Evolutionary conservation across 1,140 invertebrate species (phyloP).

Genomic region (Pseudoatta argentina): DNA sequence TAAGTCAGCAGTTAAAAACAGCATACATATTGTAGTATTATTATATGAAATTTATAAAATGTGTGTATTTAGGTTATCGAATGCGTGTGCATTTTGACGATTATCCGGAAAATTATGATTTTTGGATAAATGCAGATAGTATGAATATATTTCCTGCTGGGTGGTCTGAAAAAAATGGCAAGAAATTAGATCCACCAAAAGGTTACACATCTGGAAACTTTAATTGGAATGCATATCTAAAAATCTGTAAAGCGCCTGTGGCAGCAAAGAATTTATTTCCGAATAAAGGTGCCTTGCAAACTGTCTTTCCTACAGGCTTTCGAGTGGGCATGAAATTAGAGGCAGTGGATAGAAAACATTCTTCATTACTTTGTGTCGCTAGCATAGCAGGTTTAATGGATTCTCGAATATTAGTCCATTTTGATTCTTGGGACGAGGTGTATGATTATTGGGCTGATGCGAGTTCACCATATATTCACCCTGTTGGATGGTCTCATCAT

Average conservation of each 20-base stretch:
- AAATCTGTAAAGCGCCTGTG: constrained; percentile 91
- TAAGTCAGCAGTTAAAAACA: constrained; percentile 61
- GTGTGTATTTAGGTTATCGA: constrained; percentile 88
- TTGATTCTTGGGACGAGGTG: constrained; percentile 97
- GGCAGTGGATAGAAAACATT: constrained; percentile 97
- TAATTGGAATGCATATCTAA: constrained; percentile 95
- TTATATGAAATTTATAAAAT: background rate
- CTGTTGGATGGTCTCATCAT: constrained; percentile 96
- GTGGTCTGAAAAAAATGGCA: constrained; percentile 95
- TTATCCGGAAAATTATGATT: constrained; percentile 95
- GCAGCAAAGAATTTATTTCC: constrained; percentile 93
- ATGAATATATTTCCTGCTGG: constrained; percentile 96
- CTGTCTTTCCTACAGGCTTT: constrained; percentile 92
- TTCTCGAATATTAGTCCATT: constrained; percentile 95
- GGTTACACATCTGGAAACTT: constrained; percentile 90
- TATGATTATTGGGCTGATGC: constrained; percentile 98
- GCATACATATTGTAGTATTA: background rate
- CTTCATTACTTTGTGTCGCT: constrained; percentile 94
- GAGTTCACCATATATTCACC: constrained; percentile 96
- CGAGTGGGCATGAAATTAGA: constrained; percentile 97
- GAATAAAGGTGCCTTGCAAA: constrained; percentile 89
- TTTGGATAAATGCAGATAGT: constrained; percentile 97
- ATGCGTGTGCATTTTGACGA: constrained; percentile 97
- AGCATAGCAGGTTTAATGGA: constrained; percentile 94
- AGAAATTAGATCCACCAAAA: constrained; percentile 92